Conservation (phyloP, 2,888 invertebrate genomes). For the Nebria salina region DNA sequence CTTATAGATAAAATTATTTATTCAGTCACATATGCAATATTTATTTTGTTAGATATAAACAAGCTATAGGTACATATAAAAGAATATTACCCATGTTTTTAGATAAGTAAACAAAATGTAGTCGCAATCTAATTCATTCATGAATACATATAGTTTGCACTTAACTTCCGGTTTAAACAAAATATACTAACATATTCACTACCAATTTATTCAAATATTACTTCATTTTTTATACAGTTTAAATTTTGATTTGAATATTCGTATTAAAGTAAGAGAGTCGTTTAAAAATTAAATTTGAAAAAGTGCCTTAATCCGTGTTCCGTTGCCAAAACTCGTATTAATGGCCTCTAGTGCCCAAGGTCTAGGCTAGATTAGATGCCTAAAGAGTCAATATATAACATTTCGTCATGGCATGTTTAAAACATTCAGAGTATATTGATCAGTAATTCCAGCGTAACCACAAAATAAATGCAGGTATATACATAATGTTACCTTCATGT, state of each 20-base stretch:
- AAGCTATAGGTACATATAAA: neutral
- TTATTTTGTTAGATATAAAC: neutral
- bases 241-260: too few species aligned
- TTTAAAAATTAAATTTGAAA: too few species aligned
- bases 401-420: neutral
- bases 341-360: neutral
- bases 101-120: neutral
- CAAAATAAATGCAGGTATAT: neutral
- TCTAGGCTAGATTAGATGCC: neutral
- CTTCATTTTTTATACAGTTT: neutral
- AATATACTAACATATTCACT: neutral
- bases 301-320: too few species aligned
- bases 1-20: too few species aligned
- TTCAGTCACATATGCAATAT: neutral
- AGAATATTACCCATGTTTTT: neutral
- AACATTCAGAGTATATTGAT: neutral
- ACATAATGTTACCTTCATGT: neutral
- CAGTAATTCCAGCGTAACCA: neutral
- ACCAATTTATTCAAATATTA: neutral
- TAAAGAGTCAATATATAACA: neutral
- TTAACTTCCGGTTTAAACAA: neutral
- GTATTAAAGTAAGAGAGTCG: too few species aligned
- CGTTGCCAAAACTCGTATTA: neutral
- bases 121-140: neutral
- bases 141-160: neutral